phyloP scores from a whole-genome alignment of 1,140 invertebrate species.

The Drosophila arawakana region DNA sequence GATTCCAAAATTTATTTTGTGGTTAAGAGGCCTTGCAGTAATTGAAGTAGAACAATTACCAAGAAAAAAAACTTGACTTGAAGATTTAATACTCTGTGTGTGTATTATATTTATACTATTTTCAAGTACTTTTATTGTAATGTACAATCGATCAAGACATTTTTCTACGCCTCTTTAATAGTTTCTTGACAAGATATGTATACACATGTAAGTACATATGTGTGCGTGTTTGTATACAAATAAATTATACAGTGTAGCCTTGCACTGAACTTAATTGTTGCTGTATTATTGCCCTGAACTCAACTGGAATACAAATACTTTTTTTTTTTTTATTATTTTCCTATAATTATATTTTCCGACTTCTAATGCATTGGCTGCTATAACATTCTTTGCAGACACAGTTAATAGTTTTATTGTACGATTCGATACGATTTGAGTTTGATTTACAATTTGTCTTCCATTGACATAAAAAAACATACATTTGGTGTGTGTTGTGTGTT shows the following conservation, averaged over 20 bases:
- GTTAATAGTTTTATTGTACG: constrained; percentile 4
- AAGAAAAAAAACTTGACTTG: constrained; percentile 22
- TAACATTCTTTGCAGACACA: constrained; percentile 24
- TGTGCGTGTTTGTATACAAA: constrained; percentile 6
- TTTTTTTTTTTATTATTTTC: constrained; percentile 4
- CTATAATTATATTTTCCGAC: constrained; percentile 29
- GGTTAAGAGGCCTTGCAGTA: constrained; percentile 1
- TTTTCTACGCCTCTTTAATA: constrained; percentile 37
- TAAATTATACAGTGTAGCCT: constrained; percentile 27
- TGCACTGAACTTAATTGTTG: constrained; percentile 40
- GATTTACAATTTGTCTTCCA: constrained; percentile 43
- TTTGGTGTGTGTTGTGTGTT: neutral
- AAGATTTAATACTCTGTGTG: constrained; percentile 32
- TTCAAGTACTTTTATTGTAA: constrained; percentile 29
- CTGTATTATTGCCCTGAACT: constrained; percentile 28
- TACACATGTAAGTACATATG: neutral
- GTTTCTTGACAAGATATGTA: constrained; percentile 27
- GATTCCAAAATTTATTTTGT: constrained; percentile 12
- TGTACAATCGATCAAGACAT: constrained; percentile 22
- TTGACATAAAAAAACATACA: constrained; percentile 1
- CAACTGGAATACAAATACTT: constrained; percentile 4
- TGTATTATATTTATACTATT: constrained; percentile 14
- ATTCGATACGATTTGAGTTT: constrained; percentile 43
- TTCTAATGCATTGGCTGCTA: constrained; percentile 32
- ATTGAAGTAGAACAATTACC: constrained; percentile 27